Base-by-base conservation (phyloP, 2,888 invertebrate species). In the Caenorhabditis auriculariae region DNA sequence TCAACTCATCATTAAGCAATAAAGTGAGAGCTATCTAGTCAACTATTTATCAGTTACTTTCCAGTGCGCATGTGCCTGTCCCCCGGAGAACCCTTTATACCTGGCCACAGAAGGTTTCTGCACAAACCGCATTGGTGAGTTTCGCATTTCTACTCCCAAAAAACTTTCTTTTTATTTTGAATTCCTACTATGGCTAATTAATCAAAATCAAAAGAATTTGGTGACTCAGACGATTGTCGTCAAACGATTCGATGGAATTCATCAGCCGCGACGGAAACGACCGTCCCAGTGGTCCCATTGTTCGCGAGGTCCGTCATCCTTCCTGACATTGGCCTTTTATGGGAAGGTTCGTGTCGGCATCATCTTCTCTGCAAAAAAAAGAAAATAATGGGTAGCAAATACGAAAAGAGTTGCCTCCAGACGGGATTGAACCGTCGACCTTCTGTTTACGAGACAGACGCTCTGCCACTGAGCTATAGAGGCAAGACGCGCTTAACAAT, bases 371-470 rank as follows among this genome's bases (percentile, higher is more conserved):
- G n/a, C n/a, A n/a, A n/a, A n/a, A n/a, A n/a, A n/a, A n/a, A n/a
- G n/a, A n/a, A n/a, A n/a, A n/a, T n/a, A n/a, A n/a, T n/a, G n/a
- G n/a, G n/a, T n/a, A n/a, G n/a, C n/a, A n/a, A n/a, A n/a, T n/a
- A n/a, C n/a, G n/a, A n/a, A n/a, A n/a, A n/a, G n/a, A 47, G 24
- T 41, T 63, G 59, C 59, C 59, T 54, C 56, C 63, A 59, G 52
- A 44, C 66, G 62, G 67, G 67, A 64, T 64, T 60, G 67, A 67
- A 67, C 67, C 60, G 57, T 38, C 57, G 71, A 69, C 71, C 68
- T 71, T 71, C 71, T 66, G 71, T 71, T 71, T 71, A 69, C 69
- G 60, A 69, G 69, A 72, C 69, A 69, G 69, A 66, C 69, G 71
- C 71, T 71, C 69, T 71, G 65, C 71, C 69, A 69, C 66, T 69